phyloP scores from a whole-genome alignment of 2,113 vertebrate species.

The Alligator sinensis region DNA sequence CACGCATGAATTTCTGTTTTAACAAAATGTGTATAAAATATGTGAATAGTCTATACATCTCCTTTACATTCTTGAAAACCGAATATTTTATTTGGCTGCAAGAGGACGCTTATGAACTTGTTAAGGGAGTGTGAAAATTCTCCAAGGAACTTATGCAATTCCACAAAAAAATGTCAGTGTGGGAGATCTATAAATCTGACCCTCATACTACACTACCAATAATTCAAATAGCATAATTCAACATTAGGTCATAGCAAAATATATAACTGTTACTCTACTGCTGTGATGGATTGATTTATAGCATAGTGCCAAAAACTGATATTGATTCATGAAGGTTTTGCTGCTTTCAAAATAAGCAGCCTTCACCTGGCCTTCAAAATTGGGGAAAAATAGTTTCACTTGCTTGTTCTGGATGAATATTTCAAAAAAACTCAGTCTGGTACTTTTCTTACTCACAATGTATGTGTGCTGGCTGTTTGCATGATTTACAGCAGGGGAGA shows the following conservation, averaged over 20 bases:
- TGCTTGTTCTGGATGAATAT: background rate
- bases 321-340: slow-evolving; percentile 46
- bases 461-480: background rate
- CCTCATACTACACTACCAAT: slow-evolving; percentile 5
- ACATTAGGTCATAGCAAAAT: background rate
- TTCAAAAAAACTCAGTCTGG: slow-evolving; percentile 23
- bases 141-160: slow-evolving; percentile 8
- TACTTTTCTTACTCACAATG: background rate
- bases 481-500: slow-evolving; percentile 15
- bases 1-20: background rate
- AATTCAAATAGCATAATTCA: background rate
- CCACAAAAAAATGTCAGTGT: background rate
- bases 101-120: background rate
- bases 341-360: slow-evolving; percentile 42
- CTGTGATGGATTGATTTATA: slow-evolving; percentile 30
- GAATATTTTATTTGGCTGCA: slow-evolving; percentile 41
- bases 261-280: background rate
- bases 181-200: slow-evolving; percentile 1
- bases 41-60: slow-evolving; percentile 50
- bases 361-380: slow-evolving; percentile 47
- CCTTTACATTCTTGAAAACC: slow-evolving; percentile 28
- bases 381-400: background rate
- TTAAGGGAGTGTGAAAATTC: slow-evolving; percentile 18
- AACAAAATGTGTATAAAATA: background rate
- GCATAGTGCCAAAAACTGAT: slow-evolving; percentile 11